Evolutionary conservation across 2,113 vertebrate species (phyloP).

Genomic region (Stigmatopora nigra): DNA sequence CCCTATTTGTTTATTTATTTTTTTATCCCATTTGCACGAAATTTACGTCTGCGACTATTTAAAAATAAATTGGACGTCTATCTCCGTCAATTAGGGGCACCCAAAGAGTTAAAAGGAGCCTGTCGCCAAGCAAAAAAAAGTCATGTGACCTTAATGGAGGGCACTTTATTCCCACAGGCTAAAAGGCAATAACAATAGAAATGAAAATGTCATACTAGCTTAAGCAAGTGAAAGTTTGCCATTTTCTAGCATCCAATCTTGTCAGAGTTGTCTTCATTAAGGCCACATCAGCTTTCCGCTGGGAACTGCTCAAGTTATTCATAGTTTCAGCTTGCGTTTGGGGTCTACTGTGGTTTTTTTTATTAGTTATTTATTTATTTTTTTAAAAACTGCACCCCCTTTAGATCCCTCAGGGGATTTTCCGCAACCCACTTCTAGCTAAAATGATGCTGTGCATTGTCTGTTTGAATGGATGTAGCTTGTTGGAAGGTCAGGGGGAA

Average conservation of each 20-base stretch:
- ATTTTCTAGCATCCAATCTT: neutral
- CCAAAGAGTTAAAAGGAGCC: conserved; percentile 7
- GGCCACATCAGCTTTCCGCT: conserved; percentile 34
- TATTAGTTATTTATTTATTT: neutral
- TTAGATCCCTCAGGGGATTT: conserved; percentile 23
- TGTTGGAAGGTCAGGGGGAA: conserved; percentile 13
- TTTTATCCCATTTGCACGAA: conserved; percentile 7
- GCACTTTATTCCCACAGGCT: conserved; percentile 17
- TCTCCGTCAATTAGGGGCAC: no score
- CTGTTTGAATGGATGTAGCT: conserved; percentile 2
- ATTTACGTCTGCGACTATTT: no score
- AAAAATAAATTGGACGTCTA: no score
- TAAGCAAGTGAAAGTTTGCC: neutral
- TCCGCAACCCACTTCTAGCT: conserved; percentile 33
- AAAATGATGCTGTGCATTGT: conserved; percentile 15
- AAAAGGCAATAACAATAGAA: neutral
- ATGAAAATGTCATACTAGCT: neutral
- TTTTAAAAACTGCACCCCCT: conserved; percentile 15
- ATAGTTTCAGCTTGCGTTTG: conserved; percentile 44
- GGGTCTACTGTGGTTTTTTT: conserved; percentile 31
- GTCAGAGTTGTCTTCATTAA: conserved; percentile 44
- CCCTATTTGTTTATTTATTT: conserved; percentile 2
- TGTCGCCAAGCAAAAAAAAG: conserved; percentile 30
- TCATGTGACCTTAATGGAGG: conserved; percentile 44
- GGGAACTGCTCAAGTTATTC: conserved; percentile 57